These are phyloP conservation scores for Dorcus parallelipipedus DNA, from an alignment of 2,888 invertebrate species.

Conservation along the genomic window DNA sequence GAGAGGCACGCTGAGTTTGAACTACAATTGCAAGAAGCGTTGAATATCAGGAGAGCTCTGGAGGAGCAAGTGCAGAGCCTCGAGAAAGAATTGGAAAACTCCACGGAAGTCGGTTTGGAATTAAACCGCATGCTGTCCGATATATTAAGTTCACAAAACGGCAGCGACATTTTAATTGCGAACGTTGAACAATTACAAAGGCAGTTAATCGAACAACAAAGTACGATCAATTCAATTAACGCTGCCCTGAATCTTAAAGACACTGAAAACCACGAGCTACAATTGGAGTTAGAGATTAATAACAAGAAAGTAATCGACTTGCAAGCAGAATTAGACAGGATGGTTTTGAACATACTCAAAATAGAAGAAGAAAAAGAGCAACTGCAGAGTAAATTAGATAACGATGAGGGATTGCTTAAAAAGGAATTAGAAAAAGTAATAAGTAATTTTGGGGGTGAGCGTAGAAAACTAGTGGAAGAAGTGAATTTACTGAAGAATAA, in stretches of 20 bases:
- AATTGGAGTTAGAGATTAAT: constrained; percentile 43
- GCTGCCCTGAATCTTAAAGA: constrained; percentile 53
- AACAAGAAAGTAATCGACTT: constrained; percentile 44
- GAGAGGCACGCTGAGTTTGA: constrained; percentile 61
- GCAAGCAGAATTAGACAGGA: constrained; percentile 44
- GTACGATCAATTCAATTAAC: constrained; percentile 53
- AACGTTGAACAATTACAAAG: constrained; percentile 65
- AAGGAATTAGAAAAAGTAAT: constrained; percentile 37
- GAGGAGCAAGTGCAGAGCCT: constrained; percentile 66
- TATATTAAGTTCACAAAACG: constrained; percentile 64
- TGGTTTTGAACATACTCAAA: constrained; percentile 42
- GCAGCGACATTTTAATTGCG: constrained; percentile 60
- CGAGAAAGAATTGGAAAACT: constrained; percentile 75
- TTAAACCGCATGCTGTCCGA: constrained; percentile 66
- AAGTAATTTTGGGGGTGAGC: constrained; percentile 39
- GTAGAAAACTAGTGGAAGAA: constrained; percentile 51
- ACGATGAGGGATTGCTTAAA: constrained; percentile 34
- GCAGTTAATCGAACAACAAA: constrained; percentile 63
- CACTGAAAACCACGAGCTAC: constrained; percentile 55
- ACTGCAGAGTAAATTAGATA: constrained; percentile 44
- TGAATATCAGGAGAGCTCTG: constrained; percentile 47
- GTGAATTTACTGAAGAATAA: constrained; percentile 44
- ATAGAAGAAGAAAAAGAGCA: constrained; percentile 47
- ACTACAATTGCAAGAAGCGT: constrained; percentile 58
- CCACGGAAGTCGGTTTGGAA: constrained; percentile 77